Evolutionary conservation across 2,888 invertebrate species (phyloP).

Genomic region (Melipona beecheii): DNA sequence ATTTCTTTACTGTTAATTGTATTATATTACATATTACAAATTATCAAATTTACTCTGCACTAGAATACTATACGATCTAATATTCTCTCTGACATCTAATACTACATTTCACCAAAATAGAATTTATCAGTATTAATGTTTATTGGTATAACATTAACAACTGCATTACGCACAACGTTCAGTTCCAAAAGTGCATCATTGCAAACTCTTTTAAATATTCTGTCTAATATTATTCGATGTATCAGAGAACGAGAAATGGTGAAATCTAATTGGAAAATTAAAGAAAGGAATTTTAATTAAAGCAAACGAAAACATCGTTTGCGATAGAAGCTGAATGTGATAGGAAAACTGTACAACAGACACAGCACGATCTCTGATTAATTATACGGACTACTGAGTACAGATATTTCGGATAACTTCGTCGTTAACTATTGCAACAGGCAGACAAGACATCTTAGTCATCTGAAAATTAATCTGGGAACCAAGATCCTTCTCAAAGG

Average conservation of each 20-base stretch:
- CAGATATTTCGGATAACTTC: slow-evolving; percentile 34
- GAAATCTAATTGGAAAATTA: not conserved
- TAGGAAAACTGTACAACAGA: not conserved
- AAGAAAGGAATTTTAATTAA: not conserved
- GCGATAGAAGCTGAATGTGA: not conserved
- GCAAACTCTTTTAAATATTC: not conserved
- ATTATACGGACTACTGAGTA: slow-evolving; percentile 28
- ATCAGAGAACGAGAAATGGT: too few relatives aligned
- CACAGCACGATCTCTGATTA: slow-evolving; percentile 22
- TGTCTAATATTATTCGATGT: not conserved
- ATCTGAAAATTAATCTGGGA: slow-evolving; percentile 54
- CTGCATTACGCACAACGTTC: too few relatives aligned
- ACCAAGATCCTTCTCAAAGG: slow-evolving; percentile 52
- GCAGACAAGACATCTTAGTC: slow-evolving; percentile 32
- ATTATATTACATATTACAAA: too few relatives aligned
- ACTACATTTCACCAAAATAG: too few relatives aligned
- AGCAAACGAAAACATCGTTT: not conserved
- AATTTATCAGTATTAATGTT: too few relatives aligned
- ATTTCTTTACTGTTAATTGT: too few relatives aligned
- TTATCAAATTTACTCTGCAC: too few relatives aligned
- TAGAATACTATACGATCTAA: too few relatives aligned
- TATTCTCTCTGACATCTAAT: too few relatives aligned
- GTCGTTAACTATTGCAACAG: slow-evolving; percentile 42
- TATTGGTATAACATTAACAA: too few relatives aligned
- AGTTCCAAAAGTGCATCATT: too few relatives aligned